phyloP scores from a whole-genome alignment of 2,888 invertebrate genomes.

The Chrysopilus asiliformis region DNA sequence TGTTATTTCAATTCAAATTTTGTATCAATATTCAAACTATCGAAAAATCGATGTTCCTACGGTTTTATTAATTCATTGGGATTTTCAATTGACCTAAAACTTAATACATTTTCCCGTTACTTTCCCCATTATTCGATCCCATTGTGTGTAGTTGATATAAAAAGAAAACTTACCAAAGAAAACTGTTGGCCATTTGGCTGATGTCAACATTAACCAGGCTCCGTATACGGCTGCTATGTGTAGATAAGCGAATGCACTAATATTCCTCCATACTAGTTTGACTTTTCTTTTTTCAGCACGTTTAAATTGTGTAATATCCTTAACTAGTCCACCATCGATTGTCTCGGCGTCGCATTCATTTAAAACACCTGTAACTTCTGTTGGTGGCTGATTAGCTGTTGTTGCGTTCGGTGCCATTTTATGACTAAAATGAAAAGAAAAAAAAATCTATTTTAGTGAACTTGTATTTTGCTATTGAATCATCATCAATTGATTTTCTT shows the following conservation, averaged over 20 bases:
- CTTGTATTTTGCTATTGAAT: too few relatives aligned
- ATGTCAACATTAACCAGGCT: slow-evolving; percentile 54
- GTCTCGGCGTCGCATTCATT: slow-evolving; percentile 54
- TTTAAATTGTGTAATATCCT: slow-evolving; percentile 43
- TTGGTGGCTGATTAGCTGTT: slow-evolving; percentile 26
- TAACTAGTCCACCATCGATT: slow-evolving; percentile 44
- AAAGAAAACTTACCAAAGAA: slow-evolving; percentile 49
- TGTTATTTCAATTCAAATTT: too few relatives aligned
- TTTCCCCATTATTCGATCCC: too few relatives aligned
- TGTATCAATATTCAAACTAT: too few relatives aligned
- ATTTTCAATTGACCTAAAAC: too few relatives aligned
- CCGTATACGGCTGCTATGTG: slow-evolving; percentile 67
- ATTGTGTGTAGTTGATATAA: too few relatives aligned
- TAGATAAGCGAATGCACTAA: slow-evolving; percentile 60
- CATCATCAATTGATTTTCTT: too few relatives aligned
- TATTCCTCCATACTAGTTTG: slow-evolving; percentile 70
- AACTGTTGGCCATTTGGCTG: slow-evolving; percentile 59
- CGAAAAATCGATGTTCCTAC: too few relatives aligned
- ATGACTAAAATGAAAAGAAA: slow-evolving; percentile 16
- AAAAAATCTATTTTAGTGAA: too few relatives aligned
- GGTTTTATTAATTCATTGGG: too few relatives aligned
- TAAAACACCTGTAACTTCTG: slow-evolving; percentile 43
- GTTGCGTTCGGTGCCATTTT: slow-evolving; percentile 44
- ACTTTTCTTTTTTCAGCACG: slow-evolving; percentile 43
- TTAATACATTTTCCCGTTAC: too few relatives aligned